Conservation (phyloP, 2,888 invertebrate genomes). For the Nematopogon swammerdamellus region DNA sequence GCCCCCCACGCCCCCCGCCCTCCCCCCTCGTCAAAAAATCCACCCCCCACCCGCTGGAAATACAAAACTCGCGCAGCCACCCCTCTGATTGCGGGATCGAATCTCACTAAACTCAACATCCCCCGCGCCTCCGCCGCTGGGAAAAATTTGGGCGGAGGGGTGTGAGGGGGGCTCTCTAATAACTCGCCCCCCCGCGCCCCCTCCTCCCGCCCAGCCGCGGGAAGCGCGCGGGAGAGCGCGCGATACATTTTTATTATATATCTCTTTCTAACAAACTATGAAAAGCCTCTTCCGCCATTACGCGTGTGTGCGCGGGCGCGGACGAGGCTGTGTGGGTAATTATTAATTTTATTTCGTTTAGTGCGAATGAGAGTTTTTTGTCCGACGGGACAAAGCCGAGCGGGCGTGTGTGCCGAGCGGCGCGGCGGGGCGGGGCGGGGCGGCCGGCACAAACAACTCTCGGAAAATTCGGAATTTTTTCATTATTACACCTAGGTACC, state of each 20-base stretch:
- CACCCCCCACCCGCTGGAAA: constrained; percentile 20
- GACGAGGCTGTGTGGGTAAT: constrained; percentile 29
- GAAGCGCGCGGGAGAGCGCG: constrained; percentile 20
- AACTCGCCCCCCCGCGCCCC: background rate
- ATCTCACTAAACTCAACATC: constrained; percentile 45
- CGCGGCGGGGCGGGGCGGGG: too few species aligned
- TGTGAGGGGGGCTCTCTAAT: constrained; percentile 8
- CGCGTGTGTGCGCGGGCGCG: constrained; percentile 5
- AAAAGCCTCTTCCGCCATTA: constrained; percentile 7
- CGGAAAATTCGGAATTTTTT: too few species aligned
- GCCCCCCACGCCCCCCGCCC: too few species aligned
- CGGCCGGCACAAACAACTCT: too few species aligned
- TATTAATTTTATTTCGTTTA: constrained; percentile 33
- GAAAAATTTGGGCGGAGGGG: constrained; percentile 14
- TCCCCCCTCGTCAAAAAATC: constrained; percentile 26
- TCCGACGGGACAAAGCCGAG: too few species aligned
- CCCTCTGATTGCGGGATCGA: constrained; percentile 51
- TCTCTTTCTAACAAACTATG: constrained; percentile 46
- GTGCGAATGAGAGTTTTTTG: background rate
- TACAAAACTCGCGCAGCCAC: constrained; percentile 5
- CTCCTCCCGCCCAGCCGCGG: background rate
- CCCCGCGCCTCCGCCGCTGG: constrained; percentile 34
- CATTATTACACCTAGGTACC: too few species aligned
- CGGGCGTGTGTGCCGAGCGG: too few species aligned
- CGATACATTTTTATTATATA: constrained; percentile 52